Conservation (phyloP, 2,888 invertebrate species). For the Cheilosia vulpina region DNA sequence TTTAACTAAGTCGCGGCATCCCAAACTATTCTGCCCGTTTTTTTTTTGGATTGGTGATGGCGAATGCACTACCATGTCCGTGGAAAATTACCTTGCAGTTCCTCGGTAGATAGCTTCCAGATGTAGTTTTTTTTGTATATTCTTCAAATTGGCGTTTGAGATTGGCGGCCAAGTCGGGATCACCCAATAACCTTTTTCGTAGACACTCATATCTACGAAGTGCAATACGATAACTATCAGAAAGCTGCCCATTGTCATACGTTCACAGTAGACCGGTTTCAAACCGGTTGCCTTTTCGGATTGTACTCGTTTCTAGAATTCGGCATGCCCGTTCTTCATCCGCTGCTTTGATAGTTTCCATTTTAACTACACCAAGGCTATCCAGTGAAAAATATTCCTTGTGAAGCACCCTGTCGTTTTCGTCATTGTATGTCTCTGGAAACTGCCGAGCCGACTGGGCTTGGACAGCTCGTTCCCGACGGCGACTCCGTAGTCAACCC, state of each 20-base stretch:
- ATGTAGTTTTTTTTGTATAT: slow-evolving; percentile 75
- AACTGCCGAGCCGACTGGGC: neutral
- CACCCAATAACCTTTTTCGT: slow-evolving; percentile 50
- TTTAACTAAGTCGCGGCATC: slow-evolving; percentile 76
- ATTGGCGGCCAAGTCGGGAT: slow-evolving; percentile 30
- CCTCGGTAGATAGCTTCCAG: slow-evolving; percentile 46
- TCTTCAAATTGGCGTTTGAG: slow-evolving; percentile 61
- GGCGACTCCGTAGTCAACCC: slow-evolving; percentile 19
- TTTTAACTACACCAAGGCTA: slow-evolving; percentile 13
- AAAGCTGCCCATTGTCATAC: slow-evolving; percentile 51
- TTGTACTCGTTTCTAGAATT: slow-evolving; percentile 36
- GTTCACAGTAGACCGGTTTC: slow-evolving; percentile 76
- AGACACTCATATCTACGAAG: slow-evolving; percentile 58
- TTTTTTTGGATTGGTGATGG: slow-evolving; percentile 76
- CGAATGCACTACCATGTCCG: slow-evolving; percentile 76
- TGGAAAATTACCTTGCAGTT: slow-evolving; percentile 38
- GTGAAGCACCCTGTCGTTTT: slow-evolving; percentile 1
- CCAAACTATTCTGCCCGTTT: slow-evolving; percentile 77
- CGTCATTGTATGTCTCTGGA: slow-evolving; percentile 1
- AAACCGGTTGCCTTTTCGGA: slow-evolving; percentile 31
- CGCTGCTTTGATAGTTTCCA: slow-evolving; percentile 4
- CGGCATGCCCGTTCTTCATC: too few species aligned
- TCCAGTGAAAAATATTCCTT: slow-evolving; percentile 10
- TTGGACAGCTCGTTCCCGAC: neutral
- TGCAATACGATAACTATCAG: slow-evolving; percentile 66